Evolutionary conservation across 2,113 vertebrate species (phyloP), one percentile per base, ranked within the genome.

Genomic region (Penelope pileata): DNA sequence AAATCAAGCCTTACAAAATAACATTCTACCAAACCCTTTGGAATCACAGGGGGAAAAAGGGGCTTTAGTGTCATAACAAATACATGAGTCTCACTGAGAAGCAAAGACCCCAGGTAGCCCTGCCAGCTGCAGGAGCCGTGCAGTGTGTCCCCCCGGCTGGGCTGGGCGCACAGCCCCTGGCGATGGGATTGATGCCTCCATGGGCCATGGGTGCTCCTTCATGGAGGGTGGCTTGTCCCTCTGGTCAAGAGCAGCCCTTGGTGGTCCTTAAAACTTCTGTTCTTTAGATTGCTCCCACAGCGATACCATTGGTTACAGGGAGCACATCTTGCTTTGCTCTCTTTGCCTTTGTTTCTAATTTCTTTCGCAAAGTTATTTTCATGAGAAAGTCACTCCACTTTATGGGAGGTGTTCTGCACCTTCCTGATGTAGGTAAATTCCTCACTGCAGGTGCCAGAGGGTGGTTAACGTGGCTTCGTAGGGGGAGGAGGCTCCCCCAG

Each of bases 351-450:
- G 10, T 15, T 19, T 29, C 69, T 60, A 2, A 2, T 0, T 5
- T 60, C 15, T 15, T 43, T 43, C 42, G n/a, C 15, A 6, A 0
- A 7, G 12, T 22, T 56, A 0, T 18, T 77, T 13, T 12, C 9
- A 2, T 1, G 19, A 7, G 21, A 12, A 70, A 67, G 32, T 10
- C 1, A 0, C 23, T 32, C 3, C 0, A 0, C 6, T 22, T 66
- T 5, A 4, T 14, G 1, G 0, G 4, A 59, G 32, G 42, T 5
- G 26, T 4, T 34, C 45, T 22, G 77, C 60, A n/a, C 58, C 22
- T 2, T 6, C 36, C 54, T 27, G 1, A 7, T 16, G 26, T 2
- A 30, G 47, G 51, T 9, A 10, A 4, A 40, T 7, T 13, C 36
- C 54, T 9, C 2, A 26, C 0, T 45, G 67, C 38, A 34, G 32